Base-by-base conservation (phyloP, 2,888 invertebrate genomes). In the Caenorhabditis sp. region DNA sequence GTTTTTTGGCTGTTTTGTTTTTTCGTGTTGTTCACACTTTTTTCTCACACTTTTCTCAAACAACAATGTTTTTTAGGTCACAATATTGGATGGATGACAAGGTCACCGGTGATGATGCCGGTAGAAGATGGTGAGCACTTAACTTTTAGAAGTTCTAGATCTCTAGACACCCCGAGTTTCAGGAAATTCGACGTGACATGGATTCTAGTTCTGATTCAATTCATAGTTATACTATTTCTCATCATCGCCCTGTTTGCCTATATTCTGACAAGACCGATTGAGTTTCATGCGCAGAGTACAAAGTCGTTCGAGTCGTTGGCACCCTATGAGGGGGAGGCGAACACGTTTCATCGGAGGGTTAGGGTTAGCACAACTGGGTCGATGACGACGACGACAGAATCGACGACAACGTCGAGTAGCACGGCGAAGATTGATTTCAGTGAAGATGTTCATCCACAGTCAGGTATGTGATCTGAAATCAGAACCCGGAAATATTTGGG, bases 131-230 rank as follows among this genome's bases (percentile, higher is more conserved):
- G 43, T 43, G 43, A 43, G 43, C n/a, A n/a, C n/a, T n/a, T n/a
- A n/a, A n/a, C n/a, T n/a, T n/a, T n/a, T n/a, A n/a, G n/a, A n/a
- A n/a, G n/a, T n/a, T n/a, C n/a, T n/a, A n/a, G n/a, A n/a, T n/a
- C n/a, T n/a, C n/a, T n/a, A n/a, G n/a, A n/a, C n/a, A n/a, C n/a
- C n/a, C n/a, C n/a, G n/a, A n/a, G 55, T 57, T 71, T 36, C 43
- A 74, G 74, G 37, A 8, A 64, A 6, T 66, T 66, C 50, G 69
- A 75, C 26, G 17, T 67, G 17, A 66, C 69, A 2, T 75, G 75
- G 75, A 60, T 75, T 19, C 63, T 75, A 19, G 63, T 75, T 26
- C 55, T 69, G 0, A 31, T 75, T n/a, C 69, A 75, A 26, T 66
- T 69, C 49, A 69, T 75, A 10, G 59, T 75, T 0, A 66, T 75